Conservation (phyloP, 2,797 vertebrate genomes). For the Clarias pachynema region DNA sequence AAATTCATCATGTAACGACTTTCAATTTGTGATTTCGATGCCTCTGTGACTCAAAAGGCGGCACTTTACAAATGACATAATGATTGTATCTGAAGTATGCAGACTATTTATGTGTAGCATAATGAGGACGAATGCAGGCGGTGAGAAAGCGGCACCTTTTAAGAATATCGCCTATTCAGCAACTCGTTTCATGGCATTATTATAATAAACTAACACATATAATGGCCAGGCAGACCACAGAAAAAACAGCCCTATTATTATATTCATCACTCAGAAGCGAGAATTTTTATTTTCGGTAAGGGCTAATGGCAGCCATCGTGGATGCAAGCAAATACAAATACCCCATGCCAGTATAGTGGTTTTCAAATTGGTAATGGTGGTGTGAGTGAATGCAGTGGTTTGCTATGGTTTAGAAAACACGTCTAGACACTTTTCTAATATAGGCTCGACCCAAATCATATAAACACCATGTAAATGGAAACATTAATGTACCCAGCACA, state of each 20-base stretch:
- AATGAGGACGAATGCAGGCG: neutral
- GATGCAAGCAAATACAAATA: conserved; percentile 31
- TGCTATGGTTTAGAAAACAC: conserved; percentile 41
- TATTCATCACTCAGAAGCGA: neutral
- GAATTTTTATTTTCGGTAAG: neutral
- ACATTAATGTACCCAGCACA: neutral
- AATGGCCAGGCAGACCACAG: conserved; percentile 8
- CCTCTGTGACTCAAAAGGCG: neutral
- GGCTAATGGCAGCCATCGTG: conserved; percentile 12
- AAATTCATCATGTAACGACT: neutral
- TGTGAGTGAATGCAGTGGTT: conserved; percentile 24
- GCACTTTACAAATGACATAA: neutral
- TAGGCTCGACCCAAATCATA: neutral
- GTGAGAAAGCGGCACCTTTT: neutral
- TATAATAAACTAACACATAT: conserved; percentile 18
- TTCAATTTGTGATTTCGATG: neutral
- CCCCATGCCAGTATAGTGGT: conserved; percentile 11
- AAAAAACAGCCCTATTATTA: conserved; percentile 6
- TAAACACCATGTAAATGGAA: conserved; percentile 27
- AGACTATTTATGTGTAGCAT: neutral
- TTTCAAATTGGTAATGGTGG: conserved; percentile 18
- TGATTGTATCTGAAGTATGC: conserved; percentile 1
- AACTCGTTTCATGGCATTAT: conserved; percentile 17
- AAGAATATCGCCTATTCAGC: conserved; percentile 11
- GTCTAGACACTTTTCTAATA: conserved; percentile 38